These are phyloP conservation scores for Spheniscus mendiculus DNA, from an alignment of 2,113 vertebrate species.

Conservation along the genomic window DNA sequence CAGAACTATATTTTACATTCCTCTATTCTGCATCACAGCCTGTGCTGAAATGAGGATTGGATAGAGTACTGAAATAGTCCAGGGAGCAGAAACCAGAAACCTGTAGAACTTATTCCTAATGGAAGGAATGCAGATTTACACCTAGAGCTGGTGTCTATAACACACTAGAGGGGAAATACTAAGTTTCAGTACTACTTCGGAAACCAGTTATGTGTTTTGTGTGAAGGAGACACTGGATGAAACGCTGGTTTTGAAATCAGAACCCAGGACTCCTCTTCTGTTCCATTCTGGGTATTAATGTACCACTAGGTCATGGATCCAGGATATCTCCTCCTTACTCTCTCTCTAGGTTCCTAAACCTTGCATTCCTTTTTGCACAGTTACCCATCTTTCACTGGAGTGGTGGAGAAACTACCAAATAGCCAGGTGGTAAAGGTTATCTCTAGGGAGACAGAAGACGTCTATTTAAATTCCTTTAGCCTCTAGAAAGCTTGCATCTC, in stretches of 20 bases:
- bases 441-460: not conserved
- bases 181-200: not conserved
- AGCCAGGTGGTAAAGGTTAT: accelerated
- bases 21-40: not conserved
- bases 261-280: not conserved
- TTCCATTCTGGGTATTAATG: not conserved
- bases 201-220: not conserved
- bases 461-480: not conserved
- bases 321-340: not conserved
- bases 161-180: not conserved
- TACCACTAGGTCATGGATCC: not conserved
- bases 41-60: not conserved
- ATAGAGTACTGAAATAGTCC: not conserved
- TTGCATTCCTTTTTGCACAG: not conserved
- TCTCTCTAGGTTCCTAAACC: not conserved
- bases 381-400: not conserved
- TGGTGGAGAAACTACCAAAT: not conserved
- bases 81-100: not conserved
- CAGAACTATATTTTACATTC: not conserved
- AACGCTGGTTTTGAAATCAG: not conserved
- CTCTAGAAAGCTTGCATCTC: not conserved
- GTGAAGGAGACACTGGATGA: not conserved
- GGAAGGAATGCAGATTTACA: not conserved
- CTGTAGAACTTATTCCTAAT: not conserved
- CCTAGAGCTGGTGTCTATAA: not conserved